Evolutionary conservation across 2,113 vertebrate genomes (phyloP).

Genomic region (Ictalurus punctatus): DNA sequence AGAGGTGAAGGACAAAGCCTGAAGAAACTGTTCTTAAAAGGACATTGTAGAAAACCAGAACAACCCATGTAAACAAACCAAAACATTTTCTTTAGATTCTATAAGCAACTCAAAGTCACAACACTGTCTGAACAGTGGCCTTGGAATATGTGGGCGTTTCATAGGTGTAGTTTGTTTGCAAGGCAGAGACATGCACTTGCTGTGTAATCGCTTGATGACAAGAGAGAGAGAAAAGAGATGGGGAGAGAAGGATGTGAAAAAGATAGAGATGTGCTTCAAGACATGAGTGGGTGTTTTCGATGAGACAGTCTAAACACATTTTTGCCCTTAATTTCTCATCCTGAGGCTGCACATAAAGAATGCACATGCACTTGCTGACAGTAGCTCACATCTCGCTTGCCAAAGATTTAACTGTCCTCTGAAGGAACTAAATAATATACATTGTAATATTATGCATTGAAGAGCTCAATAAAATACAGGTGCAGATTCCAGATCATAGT

Average conservation of each 20-base stretch:
- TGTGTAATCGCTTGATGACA: slow-evolving; percentile 58
- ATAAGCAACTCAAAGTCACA: slow-evolving; percentile 43
- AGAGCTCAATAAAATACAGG: neutral
- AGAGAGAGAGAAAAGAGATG: slow-evolving; percentile 38
- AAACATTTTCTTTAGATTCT: neutral
- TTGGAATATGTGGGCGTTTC: slow-evolving; percentile 50
- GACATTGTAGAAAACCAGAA: neutral
- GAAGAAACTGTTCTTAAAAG: neutral
- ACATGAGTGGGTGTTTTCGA: slow-evolving; percentile 48
- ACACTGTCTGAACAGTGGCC: slow-evolving; percentile 59
- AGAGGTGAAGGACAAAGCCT: neutral
- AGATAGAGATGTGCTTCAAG: slow-evolving; percentile 50
- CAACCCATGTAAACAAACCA: neutral
- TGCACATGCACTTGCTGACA: slow-evolving; percentile 7
- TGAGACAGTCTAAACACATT: slow-evolving; percentile 42
- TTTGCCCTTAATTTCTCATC: slow-evolving; percentile 48
- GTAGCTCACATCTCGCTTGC: slow-evolving; percentile 5
- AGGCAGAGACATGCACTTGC: slow-evolving; percentile 57
- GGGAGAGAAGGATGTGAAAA: slow-evolving; percentile 40
- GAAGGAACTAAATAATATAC: neutral
- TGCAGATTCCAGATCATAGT: neutral
- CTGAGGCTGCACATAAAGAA: slow-evolving; percentile 16
- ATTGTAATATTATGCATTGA: neutral
- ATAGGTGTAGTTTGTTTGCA: slow-evolving; percentile 50
- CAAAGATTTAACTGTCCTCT: slow-evolving; percentile 3